Evolutionary conservation across 2,113 vertebrate species (phyloP).

Genomic region (Sardina pilchardus): DNA sequence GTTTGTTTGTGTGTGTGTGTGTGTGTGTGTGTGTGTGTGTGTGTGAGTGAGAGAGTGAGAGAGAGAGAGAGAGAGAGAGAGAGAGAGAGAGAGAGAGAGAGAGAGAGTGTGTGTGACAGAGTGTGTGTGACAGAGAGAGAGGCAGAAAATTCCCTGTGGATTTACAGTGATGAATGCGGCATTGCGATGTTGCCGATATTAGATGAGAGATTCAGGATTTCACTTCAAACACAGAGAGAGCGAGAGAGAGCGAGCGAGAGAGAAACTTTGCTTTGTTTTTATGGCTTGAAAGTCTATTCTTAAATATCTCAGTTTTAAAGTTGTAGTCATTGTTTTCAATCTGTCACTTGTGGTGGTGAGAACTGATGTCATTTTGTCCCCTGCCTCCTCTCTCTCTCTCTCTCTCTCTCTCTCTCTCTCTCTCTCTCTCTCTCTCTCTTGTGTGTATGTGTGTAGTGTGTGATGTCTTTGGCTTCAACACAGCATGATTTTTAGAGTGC

Average conservation of each 20-base stretch:
- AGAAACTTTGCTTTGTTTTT: constrained; percentile 25
- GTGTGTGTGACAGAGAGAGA: not conserved
- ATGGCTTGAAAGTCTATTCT: constrained; percentile 37
- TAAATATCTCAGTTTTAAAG: not conserved
- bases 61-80: too few relatives aligned
- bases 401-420: not conserved
- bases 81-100: too few relatives aligned
- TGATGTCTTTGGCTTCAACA: constrained; percentile 22
- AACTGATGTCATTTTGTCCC: not conserved
- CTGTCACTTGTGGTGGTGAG: not conserved
- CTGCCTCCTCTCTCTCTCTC: not conserved
- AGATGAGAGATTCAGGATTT: constrained; percentile 24
- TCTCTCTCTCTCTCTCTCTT: too few relatives aligned
- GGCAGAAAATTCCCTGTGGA: constrained; percentile 1
- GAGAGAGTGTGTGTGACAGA: too few relatives aligned
- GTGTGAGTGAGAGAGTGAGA: too few relatives aligned
- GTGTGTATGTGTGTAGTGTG: constrained; percentile 1
- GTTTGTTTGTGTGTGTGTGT: not conserved
- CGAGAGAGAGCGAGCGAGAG: not conserved
- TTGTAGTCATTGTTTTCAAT: not conserved
- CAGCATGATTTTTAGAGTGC: constrained; percentile 25
- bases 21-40: too few relatives aligned
- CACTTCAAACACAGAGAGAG: constrained; percentile 8
- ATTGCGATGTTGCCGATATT: constrained; percentile 17
- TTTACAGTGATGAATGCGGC: constrained; percentile 22